Conservation (phyloP, 2,113 vertebrate genomes). For the Lipophrys pholis region DNA sequence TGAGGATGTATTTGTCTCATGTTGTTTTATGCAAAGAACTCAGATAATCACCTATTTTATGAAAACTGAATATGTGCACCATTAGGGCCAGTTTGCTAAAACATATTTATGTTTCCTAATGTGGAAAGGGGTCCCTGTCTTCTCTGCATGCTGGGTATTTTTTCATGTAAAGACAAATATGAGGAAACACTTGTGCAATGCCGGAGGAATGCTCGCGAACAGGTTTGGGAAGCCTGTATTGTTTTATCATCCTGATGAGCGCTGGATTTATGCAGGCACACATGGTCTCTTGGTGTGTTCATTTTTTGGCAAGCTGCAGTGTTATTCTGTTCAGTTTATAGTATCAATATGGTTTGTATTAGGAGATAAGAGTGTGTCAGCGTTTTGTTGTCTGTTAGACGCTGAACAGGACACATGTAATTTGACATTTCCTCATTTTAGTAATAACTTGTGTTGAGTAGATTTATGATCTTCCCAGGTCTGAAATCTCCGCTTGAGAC, state of each 20-base stretch:
- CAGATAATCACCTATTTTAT: background rate
- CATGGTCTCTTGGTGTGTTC: slow-evolving; percentile 51
- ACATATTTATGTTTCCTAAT: too few species aligned
- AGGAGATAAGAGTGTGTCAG: slow-evolving; percentile 9
- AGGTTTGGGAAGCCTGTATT: slow-evolving; percentile 34
- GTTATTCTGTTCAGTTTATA: slow-evolving; percentile 34
- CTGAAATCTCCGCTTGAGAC: background rate
- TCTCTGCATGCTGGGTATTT: background rate
- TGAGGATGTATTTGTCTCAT: slow-evolving; percentile 2
- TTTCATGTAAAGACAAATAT: slow-evolving; percentile 1
- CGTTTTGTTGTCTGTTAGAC: background rate
- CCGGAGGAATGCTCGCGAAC: slow-evolving; percentile 19
- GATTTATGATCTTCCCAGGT: slow-evolving; percentile 3
- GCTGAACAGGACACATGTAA: background rate
- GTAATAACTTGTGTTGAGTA: background rate
- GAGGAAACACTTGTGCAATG: slow-evolving; percentile 24
- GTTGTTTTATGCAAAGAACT: background rate
- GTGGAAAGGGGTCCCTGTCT: slow-evolving; percentile 8
- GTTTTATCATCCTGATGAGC: slow-evolving; percentile 49
- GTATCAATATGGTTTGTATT: slow-evolving; percentile 37
- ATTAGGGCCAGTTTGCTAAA: background rate
- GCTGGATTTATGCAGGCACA: slow-evolving; percentile 56
- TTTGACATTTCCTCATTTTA: background rate
- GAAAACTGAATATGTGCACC: background rate
- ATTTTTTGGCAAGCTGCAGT: slow-evolving; percentile 23